A percentile compares a stretch with the other conserved stretches of the same genome.
These are phyloP conservation scores for Characodon lateralis DNA, from an alignment of 2,797 vertebrate genomes.

Conservation along the genomic window DNA sequence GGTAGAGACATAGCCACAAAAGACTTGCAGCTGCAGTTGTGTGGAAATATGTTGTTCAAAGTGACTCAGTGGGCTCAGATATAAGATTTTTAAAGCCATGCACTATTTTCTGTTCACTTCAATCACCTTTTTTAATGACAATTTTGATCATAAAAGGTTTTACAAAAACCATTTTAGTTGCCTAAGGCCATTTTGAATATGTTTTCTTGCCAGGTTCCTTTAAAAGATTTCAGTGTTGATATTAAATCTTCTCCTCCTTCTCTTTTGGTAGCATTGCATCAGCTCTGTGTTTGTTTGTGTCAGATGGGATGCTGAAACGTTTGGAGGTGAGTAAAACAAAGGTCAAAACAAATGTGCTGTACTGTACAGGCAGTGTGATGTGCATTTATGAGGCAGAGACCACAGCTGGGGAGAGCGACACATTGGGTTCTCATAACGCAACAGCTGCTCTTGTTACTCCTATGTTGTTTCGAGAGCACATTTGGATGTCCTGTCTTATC, in stretches of 20 bases:
- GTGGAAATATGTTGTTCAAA: background rate
- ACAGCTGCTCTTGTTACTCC: slow-evolving; percentile 48
- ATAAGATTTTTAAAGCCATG: background rate
- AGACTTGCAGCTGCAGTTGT: background rate
- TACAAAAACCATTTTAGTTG: no score
- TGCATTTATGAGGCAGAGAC: slow-evolving; percentile 60
- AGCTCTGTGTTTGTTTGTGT: slow-evolving; percentile 28
- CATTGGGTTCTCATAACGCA: slow-evolving; percentile 47
- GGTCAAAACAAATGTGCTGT: slow-evolving; percentile 51
- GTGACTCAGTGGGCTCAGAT: background rate
- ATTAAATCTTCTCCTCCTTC: slow-evolving; percentile 1
- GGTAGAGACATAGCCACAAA: background rate
- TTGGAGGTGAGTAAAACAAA: slow-evolving; percentile 43
- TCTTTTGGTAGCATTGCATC: slow-evolving; percentile 7
- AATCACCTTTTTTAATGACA: background rate
- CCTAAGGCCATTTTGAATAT: background rate
- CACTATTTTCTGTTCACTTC: background rate
- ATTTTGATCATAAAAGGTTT: slow-evolving; percentile 24
- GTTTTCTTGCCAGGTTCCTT: background rate
- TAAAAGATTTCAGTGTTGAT: background rate
- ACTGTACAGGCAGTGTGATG: slow-evolving; percentile 50
- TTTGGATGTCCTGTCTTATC: slow-evolving; percentile 30
- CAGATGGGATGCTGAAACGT: slow-evolving; percentile 20
- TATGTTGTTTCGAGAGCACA: slow-evolving; percentile 18
- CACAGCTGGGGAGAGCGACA: slow-evolving; percentile 49